A percentile compares a stretch with the other conserved stretches of the same genome.
These are phyloP conservation scores for Aricia artaxerxes DNA, from an alignment of 2,888 invertebrate genomes.

Conservation along the genomic window DNA sequence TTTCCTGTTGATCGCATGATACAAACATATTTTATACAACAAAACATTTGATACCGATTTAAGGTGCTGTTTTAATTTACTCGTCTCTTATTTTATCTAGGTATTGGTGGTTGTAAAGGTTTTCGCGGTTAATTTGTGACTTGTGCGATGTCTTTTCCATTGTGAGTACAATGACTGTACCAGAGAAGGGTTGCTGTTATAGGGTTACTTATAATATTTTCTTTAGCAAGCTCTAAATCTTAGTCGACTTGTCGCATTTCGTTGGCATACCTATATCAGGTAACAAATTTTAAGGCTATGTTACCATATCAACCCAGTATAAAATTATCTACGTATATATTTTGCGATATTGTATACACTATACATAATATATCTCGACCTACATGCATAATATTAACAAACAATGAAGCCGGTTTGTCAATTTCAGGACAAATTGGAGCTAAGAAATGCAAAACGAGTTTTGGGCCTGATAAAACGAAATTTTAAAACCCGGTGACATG, in stretches of 20 bases:
- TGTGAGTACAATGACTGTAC: background rate
- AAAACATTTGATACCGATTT: background rate
- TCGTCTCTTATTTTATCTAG: background rate
- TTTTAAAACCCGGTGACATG: background rate
- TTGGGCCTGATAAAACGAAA: background rate
- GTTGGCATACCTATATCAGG: background rate
- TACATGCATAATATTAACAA: slow-evolving; percentile 8
- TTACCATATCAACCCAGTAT: background rate
- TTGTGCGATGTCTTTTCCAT: background rate
- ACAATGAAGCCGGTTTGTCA: slow-evolving; percentile 10
- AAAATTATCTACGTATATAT: background rate
- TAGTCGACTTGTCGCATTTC: background rate
- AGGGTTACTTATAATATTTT: background rate
- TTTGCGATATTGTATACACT: background rate
- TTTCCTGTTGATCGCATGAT: background rate
- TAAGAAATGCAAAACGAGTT: background rate
- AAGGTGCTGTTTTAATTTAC: background rate
- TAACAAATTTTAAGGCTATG: background rate
- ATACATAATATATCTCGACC: background rate
- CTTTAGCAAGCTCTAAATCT: background rate
- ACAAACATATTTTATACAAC: background rate
- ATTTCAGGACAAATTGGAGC: background rate
- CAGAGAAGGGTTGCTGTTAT: background rate
- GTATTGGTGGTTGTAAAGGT: background rate
- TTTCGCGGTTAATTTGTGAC: background rate